phyloP scores from a whole-genome alignment of 1,140 invertebrate species.

The Lerema accius region DNA sequence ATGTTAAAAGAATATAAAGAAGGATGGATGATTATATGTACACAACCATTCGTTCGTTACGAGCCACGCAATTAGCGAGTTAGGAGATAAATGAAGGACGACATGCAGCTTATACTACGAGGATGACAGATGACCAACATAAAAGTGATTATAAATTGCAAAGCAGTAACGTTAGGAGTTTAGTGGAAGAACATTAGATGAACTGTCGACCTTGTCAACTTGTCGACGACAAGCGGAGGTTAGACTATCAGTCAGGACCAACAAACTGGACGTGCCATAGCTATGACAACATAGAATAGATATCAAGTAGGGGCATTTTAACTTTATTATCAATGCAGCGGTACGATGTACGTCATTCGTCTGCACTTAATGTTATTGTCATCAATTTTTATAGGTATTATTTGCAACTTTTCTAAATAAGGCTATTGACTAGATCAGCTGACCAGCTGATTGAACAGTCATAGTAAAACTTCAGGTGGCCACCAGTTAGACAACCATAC shows the following conservation, averaged over 20 bases:
- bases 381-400: too few species aligned
- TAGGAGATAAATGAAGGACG: not conserved
- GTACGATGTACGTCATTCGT: too few species aligned
- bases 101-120: not conserved
- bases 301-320: too few species aligned
- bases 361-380: too few species aligned
- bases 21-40: not conserved
- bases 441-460: too few species aligned
- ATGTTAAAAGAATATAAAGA: too few species aligned
- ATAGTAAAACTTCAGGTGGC: too few species aligned
- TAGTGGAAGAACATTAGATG: not conserved
- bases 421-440: too few species aligned
- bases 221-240: not conserved
- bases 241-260: not conserved
- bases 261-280: not conserved
- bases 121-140: not conserved
- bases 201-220: too few species aligned
- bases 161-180: not conserved
- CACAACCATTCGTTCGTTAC: not conserved
- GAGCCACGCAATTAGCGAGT: not conserved
- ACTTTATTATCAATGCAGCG: too few species aligned
- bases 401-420: too few species aligned
- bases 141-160: not conserved
- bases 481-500: too few species aligned
- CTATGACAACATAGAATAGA: constrained; percentile 3